Evolutionary conservation across 2,113 vertebrate genomes (phyloP).

Genomic region (Eublepharis macularius): DNA sequence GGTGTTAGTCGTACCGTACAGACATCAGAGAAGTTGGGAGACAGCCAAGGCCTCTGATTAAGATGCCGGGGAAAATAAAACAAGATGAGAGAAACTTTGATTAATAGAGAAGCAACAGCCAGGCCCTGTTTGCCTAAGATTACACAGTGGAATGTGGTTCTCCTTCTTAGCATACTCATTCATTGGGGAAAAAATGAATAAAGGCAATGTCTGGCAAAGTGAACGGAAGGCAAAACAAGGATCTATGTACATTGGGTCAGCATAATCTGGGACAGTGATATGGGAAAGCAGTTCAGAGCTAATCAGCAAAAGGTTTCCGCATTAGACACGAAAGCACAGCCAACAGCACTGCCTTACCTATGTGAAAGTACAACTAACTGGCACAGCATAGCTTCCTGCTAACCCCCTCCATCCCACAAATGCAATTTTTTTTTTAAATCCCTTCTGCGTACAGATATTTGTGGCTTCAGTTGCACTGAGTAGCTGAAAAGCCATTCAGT

Average conservation of each 20-base stretch:
- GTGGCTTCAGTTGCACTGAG: neutral
- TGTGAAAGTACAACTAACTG: neutral
- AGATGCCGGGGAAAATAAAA: slow-evolving; percentile 14
- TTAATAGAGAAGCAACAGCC: slow-evolving; percentile 54
- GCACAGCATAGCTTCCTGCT: neutral
- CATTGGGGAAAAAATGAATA: slow-evolving; percentile 51
- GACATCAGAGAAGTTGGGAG: neutral
- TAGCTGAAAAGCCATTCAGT: too few relatives aligned
- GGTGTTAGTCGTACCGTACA: neutral
- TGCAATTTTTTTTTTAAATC: too few relatives aligned
- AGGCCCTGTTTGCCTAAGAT: slow-evolving; percentile 44
- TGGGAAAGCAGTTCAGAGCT: neutral
- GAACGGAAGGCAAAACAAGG: slow-evolving; percentile 40
- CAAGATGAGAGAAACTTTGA: slow-evolving; percentile 41
- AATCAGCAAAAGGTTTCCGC: neutral
- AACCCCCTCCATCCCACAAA: neutral
- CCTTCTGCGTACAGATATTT: neutral
- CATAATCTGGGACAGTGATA: neutral
- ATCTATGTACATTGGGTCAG: slow-evolving; percentile 34
- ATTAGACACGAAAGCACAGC: neutral
- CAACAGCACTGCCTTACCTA: neutral
- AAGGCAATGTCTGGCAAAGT: slow-evolving; percentile 12
- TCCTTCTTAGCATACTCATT: slow-evolving; percentile 53
- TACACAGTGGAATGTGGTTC: slow-evolving; percentile 44
- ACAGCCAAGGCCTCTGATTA: slow-evolving; percentile 21